phyloP scores from a whole-genome alignment of 2,797 vertebrate genomes.

The Pogoniulus pusillus region DNA sequence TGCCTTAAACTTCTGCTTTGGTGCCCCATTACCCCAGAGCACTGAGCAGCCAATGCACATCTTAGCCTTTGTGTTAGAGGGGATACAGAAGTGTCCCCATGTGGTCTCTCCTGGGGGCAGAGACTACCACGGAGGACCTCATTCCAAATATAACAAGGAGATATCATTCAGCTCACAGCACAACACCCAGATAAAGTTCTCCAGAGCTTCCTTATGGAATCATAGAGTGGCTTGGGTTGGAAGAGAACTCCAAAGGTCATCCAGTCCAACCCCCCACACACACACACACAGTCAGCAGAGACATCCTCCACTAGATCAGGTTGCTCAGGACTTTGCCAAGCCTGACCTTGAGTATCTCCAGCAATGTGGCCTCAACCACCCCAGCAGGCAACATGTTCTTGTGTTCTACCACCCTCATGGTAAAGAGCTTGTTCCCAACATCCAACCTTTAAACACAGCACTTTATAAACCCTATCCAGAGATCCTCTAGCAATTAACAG shows the following conservation, averaged over 20 bases:
- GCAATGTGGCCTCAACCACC: no score
- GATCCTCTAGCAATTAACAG: neutral
- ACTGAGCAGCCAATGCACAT: neutral
- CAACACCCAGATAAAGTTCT: neutral
- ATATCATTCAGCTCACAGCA: neutral
- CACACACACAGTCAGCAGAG: no score
- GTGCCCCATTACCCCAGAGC: neutral
- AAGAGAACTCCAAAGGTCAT: no score
- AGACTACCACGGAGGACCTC: neutral
- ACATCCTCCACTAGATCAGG: no score
- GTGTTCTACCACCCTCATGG: no score
- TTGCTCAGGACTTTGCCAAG: no score
- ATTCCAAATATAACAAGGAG: neutral
- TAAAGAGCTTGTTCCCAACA: neutral
- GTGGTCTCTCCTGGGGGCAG: neutral
- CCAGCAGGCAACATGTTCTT: no score
- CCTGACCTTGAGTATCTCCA: no score
- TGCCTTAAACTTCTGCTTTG: neutral
- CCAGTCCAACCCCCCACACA: no score
- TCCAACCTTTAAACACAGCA: neutral
- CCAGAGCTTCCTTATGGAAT: neutral
- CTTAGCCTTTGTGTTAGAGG: neutral
- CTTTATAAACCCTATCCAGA: neutral
- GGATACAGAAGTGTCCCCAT: neutral
- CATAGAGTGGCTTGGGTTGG: no score